Conservation (phyloP, 2,888 invertebrate genomes). For the Cephonodes hylas region DNA sequence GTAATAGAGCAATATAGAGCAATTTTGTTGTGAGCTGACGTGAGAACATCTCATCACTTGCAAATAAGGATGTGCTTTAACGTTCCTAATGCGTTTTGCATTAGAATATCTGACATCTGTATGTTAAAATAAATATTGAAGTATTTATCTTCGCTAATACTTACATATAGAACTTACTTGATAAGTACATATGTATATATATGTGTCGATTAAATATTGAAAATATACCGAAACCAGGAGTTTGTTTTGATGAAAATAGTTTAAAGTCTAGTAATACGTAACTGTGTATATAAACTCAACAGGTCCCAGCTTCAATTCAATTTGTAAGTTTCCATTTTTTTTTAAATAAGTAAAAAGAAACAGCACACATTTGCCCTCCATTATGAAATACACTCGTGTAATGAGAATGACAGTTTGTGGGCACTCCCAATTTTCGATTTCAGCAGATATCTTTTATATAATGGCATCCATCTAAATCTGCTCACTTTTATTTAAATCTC, state of each 20-base stretch:
- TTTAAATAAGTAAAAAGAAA: too few species aligned
- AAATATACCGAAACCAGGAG: background rate
- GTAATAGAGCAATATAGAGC: background rate
- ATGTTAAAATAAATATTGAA: background rate
- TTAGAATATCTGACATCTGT: background rate
- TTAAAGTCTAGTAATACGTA: too few species aligned
- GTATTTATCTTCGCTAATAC: background rate
- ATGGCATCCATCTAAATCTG: background rate
- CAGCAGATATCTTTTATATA: background rate
- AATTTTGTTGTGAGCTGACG: background rate
- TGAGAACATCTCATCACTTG: background rate
- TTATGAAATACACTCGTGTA: too few species aligned
- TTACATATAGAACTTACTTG: too few species aligned
- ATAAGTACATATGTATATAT: too few species aligned
- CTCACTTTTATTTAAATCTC: background rate
- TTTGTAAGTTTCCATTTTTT: too few species aligned
- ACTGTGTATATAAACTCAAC: too few species aligned
- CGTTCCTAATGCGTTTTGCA: background rate
- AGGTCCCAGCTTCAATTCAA: too few species aligned
- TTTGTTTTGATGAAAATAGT: too few species aligned
- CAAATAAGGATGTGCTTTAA: background rate
- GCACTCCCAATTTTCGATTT: background rate
- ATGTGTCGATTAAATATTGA: too few species aligned
- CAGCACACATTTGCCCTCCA: too few species aligned
- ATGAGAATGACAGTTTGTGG: background rate